Evolutionary conservation across 2,888 invertebrate genomes (phyloP), one percentile per base, ranked within the genome.

Genomic region (Hirtodrosophila cameraria): DNA sequence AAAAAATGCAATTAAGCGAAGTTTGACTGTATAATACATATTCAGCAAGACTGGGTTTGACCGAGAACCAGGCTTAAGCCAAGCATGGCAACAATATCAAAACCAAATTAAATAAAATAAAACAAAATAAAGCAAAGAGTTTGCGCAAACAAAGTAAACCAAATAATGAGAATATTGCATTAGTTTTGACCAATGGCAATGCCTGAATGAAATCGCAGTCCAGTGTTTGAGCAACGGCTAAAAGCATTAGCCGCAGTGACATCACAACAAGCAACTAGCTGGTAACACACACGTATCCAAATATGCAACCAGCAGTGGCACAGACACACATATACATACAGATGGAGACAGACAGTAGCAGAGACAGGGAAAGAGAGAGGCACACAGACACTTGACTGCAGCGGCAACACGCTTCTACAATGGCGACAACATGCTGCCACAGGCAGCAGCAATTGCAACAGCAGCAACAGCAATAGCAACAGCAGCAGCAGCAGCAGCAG

Each of bases 121-220:
- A 54, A 52, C 55, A 71, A 72, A 72, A 61, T 58, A 64, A 50
- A 50, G 55, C 48, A 60, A 75, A 78, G 78, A 62, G 42, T 55
- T 60, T 71, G 60, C 38, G 55, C 61, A 69, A 69, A 50, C 55
- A 67, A 68, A 74, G 71, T 59, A 64, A 75, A 62, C 67, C 70
- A 75, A 87, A 86, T 87, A 82, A 84, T 87, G 81, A 76, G 86
- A 82, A 84, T 86, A 82, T 82, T 86, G 86, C 85, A 87, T 82
- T 87, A 83, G 88, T 73, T 86, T 46, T 52, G 65, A 60, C 66
- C 66, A 64, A 55, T 39, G 39, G 48, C 69, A 49, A 18, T 35
- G 50, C 30, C 33, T 9, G 18, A 49, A 13, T 0, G 18, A 45
- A 50, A 36, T 54, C 12, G 16, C 25, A 41, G 42, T 62, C 30